Base-by-base conservation (phyloP, 2,888 invertebrate genomes). In the Eudasyphora cyanicolor region DNA sequence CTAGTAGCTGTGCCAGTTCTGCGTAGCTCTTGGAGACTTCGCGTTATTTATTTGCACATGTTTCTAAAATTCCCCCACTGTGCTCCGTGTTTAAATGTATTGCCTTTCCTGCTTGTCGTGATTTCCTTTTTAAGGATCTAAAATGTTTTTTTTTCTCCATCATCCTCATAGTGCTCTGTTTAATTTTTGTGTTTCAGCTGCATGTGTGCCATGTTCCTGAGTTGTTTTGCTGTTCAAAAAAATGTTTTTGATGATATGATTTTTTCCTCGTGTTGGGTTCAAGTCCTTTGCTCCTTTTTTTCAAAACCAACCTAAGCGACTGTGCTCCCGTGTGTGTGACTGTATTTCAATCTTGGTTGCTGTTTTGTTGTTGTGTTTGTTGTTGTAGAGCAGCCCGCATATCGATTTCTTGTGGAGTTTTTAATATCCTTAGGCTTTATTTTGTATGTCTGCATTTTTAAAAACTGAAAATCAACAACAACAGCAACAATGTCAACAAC, bases 361-460 rank as follows among this genome's bases (percentile, higher is more conserved):
- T 49, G 49, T 67, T 32, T 79, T 70, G 49, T 74, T 78, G 60
- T 74, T 76, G 10, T 38, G 62, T 57, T 38, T 62, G 42, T 42
- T 12, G 19, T 42, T n/a, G n/a, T 35, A 12, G 19, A 64, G 49
- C 35, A 73, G 42, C 78, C 84, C 78, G 80, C 80, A 81, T 84
- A 84, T 81, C 78, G 84, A 84, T 84, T 84, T 81, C 75, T 80
- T 71, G 62, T 64, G 69, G 74, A 51, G 64, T 57, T 74, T 17
- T 57, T 73, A 83, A 73, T 60, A 49, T 76, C 70, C 76, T 78
- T 7, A 76, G 84, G 84, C 84, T 67, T 70, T 82, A 71, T 70
- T 45, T 76, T 57, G 70, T 45, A 32, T 64, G 70, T 71, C 76
- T 79, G 42, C 70, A 75, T 24, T 64, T 69, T 71, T 29, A 51